phyloP scores from a whole-genome alignment of 2,888 invertebrate species.

The Clunio marinus region DNA sequence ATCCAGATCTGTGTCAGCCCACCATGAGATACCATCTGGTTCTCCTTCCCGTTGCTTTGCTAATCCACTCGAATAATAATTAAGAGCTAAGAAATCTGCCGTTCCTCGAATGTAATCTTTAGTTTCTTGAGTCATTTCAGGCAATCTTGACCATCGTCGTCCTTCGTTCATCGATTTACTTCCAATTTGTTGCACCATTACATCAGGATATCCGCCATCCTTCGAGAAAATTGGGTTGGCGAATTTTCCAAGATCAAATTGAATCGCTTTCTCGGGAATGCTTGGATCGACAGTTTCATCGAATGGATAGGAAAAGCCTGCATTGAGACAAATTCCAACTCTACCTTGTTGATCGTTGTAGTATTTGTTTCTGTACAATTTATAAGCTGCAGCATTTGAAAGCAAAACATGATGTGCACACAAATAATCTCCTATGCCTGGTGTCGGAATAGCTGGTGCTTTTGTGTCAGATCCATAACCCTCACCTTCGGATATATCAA shows the following conservation, averaged over 20 bases:
- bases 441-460: conserved; percentile 49
- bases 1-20: background rate
- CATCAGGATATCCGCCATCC: conserved; percentile 46
- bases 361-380: conserved; percentile 50
- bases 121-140: conserved; percentile 46
- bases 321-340: conserved; percentile 45
- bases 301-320: conserved; percentile 43
- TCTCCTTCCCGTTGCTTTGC: conserved; percentile 42
- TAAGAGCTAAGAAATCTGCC: conserved; percentile 62
- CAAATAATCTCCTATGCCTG: conserved; percentile 53
- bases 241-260: conserved; percentile 41
- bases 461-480: conserved; percentile 52
- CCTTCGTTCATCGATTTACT: conserved; percentile 46
- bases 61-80: conserved; percentile 60
- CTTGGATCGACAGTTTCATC: conserved; percentile 40
- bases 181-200: conserved; percentile 45
- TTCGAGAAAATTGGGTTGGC: conserved; percentile 39
- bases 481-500: conserved; percentile 38
- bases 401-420: conserved; percentile 53
- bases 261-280: conserved; percentile 44
- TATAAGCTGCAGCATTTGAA: conserved; percentile 56
- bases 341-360: conserved; percentile 46
- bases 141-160: conserved; percentile 44
- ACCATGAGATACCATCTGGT: background rate
- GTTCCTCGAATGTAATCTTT: conserved; percentile 42